phyloP scores from a whole-genome alignment of 2,113 vertebrate species.

The crab-eating macaque (Macaca fascicularis) region DNA sequence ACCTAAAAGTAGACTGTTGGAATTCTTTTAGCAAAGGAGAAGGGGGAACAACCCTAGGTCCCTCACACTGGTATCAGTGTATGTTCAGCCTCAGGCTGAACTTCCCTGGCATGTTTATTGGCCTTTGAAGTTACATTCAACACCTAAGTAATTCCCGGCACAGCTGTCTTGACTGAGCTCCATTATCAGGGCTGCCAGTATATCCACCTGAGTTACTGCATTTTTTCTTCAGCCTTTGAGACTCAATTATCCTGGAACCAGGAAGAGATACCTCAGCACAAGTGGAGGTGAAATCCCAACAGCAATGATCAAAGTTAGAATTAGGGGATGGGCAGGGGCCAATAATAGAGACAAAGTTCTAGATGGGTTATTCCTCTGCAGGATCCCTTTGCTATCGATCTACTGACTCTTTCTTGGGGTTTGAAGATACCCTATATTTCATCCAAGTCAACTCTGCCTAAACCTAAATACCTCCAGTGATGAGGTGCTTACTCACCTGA shows the following conservation, averaged over 20 bases:
- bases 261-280: neutral
- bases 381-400: neutral
- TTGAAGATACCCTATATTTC: neutral
- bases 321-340: neutral
- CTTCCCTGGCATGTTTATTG: neutral
- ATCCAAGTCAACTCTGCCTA: neutral
- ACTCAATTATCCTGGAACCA: neutral
- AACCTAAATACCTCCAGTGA: neutral
- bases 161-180: neutral
- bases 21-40: neutral
- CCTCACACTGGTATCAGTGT: neutral
- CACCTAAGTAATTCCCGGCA: neutral
- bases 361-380: neutral
- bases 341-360: neutral
- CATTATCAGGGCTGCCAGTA: neutral
- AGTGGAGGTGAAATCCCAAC: neutral
- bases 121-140: conserved; percentile 38
- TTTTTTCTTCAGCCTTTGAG: conserved; percentile 17
- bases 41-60: neutral
- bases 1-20: neutral
- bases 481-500: neutral
- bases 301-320: neutral
- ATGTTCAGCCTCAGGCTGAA: neutral
- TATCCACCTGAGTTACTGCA: neutral
- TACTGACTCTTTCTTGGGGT: neutral